Base-by-base conservation (phyloP, 1,140 invertebrate species). In the Prorops nasuta region DNA sequence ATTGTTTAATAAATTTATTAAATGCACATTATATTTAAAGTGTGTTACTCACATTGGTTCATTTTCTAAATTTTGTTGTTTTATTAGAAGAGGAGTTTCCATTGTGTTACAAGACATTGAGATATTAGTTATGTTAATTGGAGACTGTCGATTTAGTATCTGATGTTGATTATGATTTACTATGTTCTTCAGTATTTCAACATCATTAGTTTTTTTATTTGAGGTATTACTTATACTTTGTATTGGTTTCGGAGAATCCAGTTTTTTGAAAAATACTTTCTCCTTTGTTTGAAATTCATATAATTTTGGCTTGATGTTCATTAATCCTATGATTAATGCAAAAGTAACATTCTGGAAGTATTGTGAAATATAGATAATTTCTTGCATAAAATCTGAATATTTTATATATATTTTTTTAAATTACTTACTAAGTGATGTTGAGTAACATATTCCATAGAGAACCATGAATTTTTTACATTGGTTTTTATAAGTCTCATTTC, bases 351-450 rank as follows among this genome's bases (percentile, higher is more conserved):
- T 48, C 72, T 74, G 18, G n/a, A n/a, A n/a, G n/a, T n/a, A n/a
- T n/a, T n/a, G n/a, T 32, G 34, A 17, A 50, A 21, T 10, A 52
- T 34, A 31, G 20, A 37, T 32, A 22, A 41, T 35, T 24, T 7
- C 17, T n/a, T 20, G 35, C 32, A 34, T 1, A 32, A 22, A 18
- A 40, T 20, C 18, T 21, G 19, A 56, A 17, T 50, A 31, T 15
- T 38, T 22, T 44, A 34, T 1, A 46, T 44, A 18, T 41, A n/a
- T 8, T 37, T n/a, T 38, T 16, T 8, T 1, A 28, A 46, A 37
- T 21, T 34, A 36, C 62, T 69, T 62, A 76, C 73, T 54, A 70
- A 50, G 20, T 68, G 64, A 34, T 65, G 51, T 3, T 68, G 66
- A 22, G 63, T 65, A 3, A 71, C 47, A 22, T 63, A 49, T 32